Evolutionary conservation across 2,797 vertebrate species (phyloP).

Genomic region (Aeoliscus strigatus): DNA sequence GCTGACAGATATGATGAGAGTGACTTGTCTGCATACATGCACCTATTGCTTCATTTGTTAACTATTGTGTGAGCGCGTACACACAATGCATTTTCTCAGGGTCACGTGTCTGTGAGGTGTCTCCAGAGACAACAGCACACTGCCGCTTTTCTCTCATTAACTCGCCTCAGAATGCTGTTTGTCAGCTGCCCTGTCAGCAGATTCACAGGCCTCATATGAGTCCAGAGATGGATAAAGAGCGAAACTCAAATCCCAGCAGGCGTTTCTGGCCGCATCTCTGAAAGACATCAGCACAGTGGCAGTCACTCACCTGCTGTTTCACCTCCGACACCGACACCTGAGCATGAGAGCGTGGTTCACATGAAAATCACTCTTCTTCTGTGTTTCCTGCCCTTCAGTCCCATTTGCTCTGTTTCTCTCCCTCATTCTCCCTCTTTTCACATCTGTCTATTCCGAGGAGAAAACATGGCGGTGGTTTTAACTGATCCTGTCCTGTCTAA

Average conservation of each 20-base stretch:
- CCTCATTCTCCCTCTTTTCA: slow-evolving; percentile 5
- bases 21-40: too few species aligned
- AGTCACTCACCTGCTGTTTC: slow-evolving; percentile 52
- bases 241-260: slow-evolving; percentile 50
- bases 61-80: too few species aligned
- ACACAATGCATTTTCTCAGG: too few species aligned
- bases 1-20: too few species aligned
- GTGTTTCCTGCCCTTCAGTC: too few species aligned
- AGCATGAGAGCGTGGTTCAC: too few species aligned
- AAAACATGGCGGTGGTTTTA: slow-evolving; percentile 25
- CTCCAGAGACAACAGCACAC: slow-evolving; percentile 7
- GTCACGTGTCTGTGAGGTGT: too few species aligned
- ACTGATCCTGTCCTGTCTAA: slow-evolving; percentile 44
- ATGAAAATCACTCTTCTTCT: too few species aligned
- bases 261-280: slow-evolving; percentile 17
- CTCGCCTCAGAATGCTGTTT: slow-evolving; percentile 33
- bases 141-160: slow-evolving; percentile 55
- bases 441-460: too few species aligned
- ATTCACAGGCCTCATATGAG: slow-evolving; percentile 42
- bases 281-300: slow-evolving; percentile 32
- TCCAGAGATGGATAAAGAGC: slow-evolving; percentile 44
- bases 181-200: slow-evolving; percentile 37
- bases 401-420: slow-evolving; percentile 7
- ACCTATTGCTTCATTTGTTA: too few species aligned
- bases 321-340: slow-evolving; percentile 49